phyloP scores from a whole-genome alignment of 2,113 vertebrate genomes.

The Hemichromis elongatus region DNA sequence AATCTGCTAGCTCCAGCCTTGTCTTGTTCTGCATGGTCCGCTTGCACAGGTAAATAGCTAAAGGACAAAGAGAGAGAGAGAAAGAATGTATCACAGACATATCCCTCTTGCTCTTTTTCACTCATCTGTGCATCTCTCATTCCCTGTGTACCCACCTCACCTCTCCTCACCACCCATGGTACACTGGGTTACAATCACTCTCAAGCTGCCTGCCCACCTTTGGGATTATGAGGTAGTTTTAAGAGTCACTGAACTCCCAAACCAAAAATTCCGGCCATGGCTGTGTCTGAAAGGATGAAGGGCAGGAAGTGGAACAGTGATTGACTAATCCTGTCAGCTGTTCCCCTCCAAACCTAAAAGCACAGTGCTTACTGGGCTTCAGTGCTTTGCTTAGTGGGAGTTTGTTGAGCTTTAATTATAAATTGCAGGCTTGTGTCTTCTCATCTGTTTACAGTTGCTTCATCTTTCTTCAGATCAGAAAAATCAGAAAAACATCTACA shows the following conservation, averaged over 20 bases:
- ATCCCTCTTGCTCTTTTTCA: neutral
- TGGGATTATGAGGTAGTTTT: neutral
- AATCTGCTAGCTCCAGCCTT: slow-evolving; percentile 95
- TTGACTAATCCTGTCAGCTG: neutral
- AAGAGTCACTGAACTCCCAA: neutral
- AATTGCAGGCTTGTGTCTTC: neutral
- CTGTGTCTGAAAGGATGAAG: slow-evolving; percentile 6
- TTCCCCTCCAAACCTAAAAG: neutral
- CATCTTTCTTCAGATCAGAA: neutral
- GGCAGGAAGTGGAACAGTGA: slow-evolving; percentile 7
- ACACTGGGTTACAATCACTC: neutral
- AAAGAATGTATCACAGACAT: neutral
- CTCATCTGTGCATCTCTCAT: neutral
- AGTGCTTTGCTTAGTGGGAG: neutral
- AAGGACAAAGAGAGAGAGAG: neutral
- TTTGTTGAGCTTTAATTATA: neutral
- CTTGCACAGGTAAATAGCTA: slow-evolving; percentile 99
- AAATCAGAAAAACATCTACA: neutral
- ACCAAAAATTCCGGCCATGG: neutral
- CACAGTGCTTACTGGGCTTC: neutral
- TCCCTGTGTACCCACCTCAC: neutral
- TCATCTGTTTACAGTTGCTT: neutral
- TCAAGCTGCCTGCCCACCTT: neutral
- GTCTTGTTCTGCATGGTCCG: slow-evolving; percentile 99
- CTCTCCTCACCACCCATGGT: neutral